phyloP scores from a whole-genome alignment of 2,888 invertebrate species.

The Caenorhabditis sp. region DNA sequence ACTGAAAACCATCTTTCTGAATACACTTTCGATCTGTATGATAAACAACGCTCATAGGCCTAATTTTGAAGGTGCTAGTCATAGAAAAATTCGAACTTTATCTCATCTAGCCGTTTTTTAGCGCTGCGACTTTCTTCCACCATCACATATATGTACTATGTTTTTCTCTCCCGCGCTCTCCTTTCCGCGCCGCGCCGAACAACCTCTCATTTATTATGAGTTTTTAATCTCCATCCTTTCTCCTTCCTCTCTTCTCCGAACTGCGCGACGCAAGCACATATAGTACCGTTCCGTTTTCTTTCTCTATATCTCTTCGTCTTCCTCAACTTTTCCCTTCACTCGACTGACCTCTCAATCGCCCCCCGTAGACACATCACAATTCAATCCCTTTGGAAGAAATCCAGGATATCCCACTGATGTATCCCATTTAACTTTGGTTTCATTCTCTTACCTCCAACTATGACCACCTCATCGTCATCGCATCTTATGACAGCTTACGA shows the following conservation, averaged over 20 bases:
- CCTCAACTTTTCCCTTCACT: background rate
- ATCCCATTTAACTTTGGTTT: background rate
- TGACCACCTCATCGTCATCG: constrained; percentile 30
- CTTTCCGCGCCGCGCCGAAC: constrained; percentile 32
- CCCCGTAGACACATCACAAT: constrained; percentile 36
- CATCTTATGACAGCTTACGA: constrained; percentile 55
- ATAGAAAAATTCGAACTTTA: background rate
- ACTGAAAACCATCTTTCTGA: too few relatives aligned
- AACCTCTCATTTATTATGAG: constrained; percentile 50
- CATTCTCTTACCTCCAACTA: background rate
- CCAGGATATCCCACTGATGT: background rate
- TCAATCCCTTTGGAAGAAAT: constrained; percentile 23
- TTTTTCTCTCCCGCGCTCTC: background rate
- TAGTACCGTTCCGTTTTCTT: constrained; percentile 35
- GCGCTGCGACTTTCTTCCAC: background rate
- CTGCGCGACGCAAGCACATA: constrained; percentile 45
- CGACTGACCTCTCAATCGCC: constrained; percentile 29
- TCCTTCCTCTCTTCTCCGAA: constrained; percentile 9
- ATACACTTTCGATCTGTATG: too few relatives aligned
- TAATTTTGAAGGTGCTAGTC: too few relatives aligned
- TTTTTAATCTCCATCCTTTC: constrained; percentile 25
- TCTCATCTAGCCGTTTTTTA: background rate
- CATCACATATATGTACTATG: background rate
- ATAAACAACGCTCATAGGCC: too few relatives aligned
- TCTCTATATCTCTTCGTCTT: constrained; percentile 32